phyloP scores from a whole-genome alignment of 92 coral and sea anemone genomes.

The Plumapathes pennacea region DNA sequence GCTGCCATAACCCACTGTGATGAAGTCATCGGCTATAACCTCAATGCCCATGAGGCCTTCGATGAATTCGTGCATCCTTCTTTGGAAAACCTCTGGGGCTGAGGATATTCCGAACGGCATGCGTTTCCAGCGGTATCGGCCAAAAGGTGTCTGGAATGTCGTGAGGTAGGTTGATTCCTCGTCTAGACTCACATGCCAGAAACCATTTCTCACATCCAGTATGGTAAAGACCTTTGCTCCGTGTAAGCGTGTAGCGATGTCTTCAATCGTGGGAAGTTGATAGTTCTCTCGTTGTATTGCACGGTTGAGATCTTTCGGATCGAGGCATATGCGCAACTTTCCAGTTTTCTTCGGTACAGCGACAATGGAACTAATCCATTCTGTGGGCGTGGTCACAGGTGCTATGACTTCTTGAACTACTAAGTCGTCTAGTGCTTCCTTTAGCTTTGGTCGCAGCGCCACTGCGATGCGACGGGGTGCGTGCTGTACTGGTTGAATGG shows the following conservation, averaged over 20 bases:
- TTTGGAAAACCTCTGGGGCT: constrained; percentile 38
- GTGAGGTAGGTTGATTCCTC: constrained; percentile 47
- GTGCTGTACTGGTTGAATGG: constrained; percentile 13
- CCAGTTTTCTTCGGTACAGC: constrained; percentile 34
- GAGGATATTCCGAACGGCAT: constrained; percentile 56
- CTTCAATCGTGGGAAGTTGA: constrained; percentile 29
- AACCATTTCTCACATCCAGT: constrained; percentile 46
- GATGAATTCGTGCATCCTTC: constrained; percentile 30
- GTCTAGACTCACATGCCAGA: constrained; percentile 49
- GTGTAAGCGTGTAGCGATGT: constrained; percentile 10
- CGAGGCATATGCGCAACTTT: constrained; percentile 22
- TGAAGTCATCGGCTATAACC: constrained; percentile 47
- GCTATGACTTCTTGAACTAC: constrained; percentile 43
- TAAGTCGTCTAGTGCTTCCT: constrained; percentile 24
- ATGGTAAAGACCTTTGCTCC: constrained; percentile 4
- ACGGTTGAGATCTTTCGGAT: constrained; percentile 39
- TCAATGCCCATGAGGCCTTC: constrained; percentile 33
- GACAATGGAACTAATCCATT: constrained; percentile 43
- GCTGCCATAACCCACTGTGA: constrained; percentile 27
- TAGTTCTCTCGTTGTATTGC: constrained; percentile 38
- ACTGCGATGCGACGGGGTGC: constrained; percentile 33
- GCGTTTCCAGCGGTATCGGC: constrained; percentile 51
- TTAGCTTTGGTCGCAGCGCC: constrained; percentile 21
- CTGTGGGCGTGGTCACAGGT: constrained; percentile 44
- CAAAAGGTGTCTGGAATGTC: constrained; percentile 58